Conservation (phyloP, 2,113 vertebrate species). For the Podilymbus podiceps region DNA sequence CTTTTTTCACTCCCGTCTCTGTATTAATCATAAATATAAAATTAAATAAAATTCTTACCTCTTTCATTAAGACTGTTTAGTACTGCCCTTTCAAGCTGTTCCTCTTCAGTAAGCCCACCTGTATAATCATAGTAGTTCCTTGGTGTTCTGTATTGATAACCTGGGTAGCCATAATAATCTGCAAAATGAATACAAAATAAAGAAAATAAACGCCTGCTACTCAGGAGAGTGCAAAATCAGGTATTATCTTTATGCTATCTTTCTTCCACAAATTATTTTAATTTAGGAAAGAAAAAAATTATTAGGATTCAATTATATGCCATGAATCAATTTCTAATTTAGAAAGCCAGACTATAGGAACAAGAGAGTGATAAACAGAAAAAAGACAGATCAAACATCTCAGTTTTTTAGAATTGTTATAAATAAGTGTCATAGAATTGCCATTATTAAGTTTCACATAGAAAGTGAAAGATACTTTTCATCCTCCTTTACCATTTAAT, state of each 20-base stretch:
- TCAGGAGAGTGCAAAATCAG: neutral
- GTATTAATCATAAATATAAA: neutral
- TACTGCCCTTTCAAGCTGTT: slow-evolving; percentile 86
- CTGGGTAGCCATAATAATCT: slow-evolving; percentile 54
- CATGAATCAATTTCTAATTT: neutral
- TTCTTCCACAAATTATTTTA: neutral
- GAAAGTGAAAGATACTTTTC: neutral
- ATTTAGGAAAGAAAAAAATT: neutral
- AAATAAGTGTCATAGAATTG: neutral
- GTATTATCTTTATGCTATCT: neutral
- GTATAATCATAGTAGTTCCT: slow-evolving; percentile 70
- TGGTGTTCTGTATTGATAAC: neutral
- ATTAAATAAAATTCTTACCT: slow-evolving; percentile 70
- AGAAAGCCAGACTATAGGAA: neutral
- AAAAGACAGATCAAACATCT: neutral
- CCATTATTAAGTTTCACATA: neutral
- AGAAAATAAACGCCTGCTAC: neutral
- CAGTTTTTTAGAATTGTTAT: neutral
- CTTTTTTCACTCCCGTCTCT: neutral
- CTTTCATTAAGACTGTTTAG: slow-evolving; percentile 83
- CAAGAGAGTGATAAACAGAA: neutral
- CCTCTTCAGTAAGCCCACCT: slow-evolving; percentile 84
- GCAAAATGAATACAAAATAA: neutral
- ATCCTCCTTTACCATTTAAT: neutral
- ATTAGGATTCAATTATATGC: neutral